Conservation (phyloP, 2,113 vertebrate genomes). For the Ascaphus truei region DNA sequence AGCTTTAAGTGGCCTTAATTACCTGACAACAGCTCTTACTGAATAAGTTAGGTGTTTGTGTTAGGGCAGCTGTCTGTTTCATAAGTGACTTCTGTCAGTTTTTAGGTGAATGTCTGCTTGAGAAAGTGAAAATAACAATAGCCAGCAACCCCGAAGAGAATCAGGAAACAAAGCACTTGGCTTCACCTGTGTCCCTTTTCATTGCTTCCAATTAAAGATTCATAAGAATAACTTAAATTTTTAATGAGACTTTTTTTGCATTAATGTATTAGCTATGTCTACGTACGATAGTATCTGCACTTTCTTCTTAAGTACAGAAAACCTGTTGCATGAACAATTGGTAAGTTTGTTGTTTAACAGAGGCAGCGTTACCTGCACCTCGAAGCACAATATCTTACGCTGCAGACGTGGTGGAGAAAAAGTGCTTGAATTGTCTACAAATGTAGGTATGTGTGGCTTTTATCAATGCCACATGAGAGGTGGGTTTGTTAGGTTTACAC, state of each 20-base stretch:
- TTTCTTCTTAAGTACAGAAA: conserved; percentile 59
- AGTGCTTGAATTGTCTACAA: neutral
- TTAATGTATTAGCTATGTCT: conserved; percentile 61
- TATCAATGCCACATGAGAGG: too few relatives aligned
- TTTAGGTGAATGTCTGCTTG: conserved; percentile 66
- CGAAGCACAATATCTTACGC: too few relatives aligned
- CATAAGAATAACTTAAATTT: conserved; percentile 77
- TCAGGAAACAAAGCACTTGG: conserved; percentile 64
- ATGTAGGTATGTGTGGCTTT: too few relatives aligned
- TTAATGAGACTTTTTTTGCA: conserved; percentile 72
- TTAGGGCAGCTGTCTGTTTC: conserved; percentile 60
- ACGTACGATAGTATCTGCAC: conserved; percentile 43
- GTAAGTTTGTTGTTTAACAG: conserved; percentile 15
- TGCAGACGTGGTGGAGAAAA: neutral
- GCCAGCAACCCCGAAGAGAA: conserved; percentile 51
- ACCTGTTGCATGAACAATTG: conserved; percentile 53
- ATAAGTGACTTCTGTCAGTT: conserved; percentile 64
- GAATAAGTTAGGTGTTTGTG: conserved; percentile 49
- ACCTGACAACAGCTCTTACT: conserved; percentile 53
- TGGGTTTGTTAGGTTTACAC: too few relatives aligned
- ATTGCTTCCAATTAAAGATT: conserved; percentile 80
- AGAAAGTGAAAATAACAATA: conserved; percentile 53
- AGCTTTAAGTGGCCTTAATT: conserved; percentile 52
- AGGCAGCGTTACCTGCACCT: neutral
- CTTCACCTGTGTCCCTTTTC: conserved; percentile 65